phyloP scores from a whole-genome alignment of 2,888 invertebrate species.

The Cataglyphis rosenhaueri region DNA sequence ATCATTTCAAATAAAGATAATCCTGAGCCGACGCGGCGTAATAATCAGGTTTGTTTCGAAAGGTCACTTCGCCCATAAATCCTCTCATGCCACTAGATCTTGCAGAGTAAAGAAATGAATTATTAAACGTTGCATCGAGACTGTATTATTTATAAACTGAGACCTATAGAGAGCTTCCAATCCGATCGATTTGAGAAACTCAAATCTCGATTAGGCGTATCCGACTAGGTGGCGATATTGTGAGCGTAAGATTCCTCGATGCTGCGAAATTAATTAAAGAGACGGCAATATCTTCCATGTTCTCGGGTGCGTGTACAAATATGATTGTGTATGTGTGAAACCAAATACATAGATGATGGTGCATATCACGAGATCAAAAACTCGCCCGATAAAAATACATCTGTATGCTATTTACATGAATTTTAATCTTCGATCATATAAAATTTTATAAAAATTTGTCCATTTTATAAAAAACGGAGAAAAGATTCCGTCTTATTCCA shows the following conservation, averaged over 20 bases:
- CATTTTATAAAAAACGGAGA: background rate
- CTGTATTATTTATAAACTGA: conserved; percentile 47
- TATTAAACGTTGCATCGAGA: conserved; percentile 49
- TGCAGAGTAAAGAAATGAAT: conserved; percentile 54
- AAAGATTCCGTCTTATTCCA: background rate
- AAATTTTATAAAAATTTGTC: too few relatives aligned
- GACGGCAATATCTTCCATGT: conserved; percentile 67
- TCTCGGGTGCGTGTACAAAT: conserved; percentile 20
- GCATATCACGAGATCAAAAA: background rate
- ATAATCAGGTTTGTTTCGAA: conserved; percentile 59
- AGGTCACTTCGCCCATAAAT: conserved; percentile 61
- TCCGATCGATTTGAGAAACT: conserved; percentile 57
- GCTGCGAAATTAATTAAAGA: conserved; percentile 81
- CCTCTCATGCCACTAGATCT: conserved; percentile 46
- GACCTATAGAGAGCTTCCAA: conserved; percentile 27
- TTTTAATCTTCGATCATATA: background rate
- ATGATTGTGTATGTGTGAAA: background rate
- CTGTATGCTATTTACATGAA: background rate
- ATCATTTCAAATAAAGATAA: conserved; percentile 36
- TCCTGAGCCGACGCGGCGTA: conserved; percentile 34
- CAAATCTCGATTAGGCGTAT: conserved; percentile 59
- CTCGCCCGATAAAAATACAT: background rate
- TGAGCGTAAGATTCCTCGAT: conserved; percentile 71
- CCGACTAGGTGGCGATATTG: conserved; percentile 66
- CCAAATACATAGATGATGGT: conserved; percentile 1